Conservation (phyloP, 37 sponge, comb jelly and placozoan genomes). For the Crambe crambe region DNA sequence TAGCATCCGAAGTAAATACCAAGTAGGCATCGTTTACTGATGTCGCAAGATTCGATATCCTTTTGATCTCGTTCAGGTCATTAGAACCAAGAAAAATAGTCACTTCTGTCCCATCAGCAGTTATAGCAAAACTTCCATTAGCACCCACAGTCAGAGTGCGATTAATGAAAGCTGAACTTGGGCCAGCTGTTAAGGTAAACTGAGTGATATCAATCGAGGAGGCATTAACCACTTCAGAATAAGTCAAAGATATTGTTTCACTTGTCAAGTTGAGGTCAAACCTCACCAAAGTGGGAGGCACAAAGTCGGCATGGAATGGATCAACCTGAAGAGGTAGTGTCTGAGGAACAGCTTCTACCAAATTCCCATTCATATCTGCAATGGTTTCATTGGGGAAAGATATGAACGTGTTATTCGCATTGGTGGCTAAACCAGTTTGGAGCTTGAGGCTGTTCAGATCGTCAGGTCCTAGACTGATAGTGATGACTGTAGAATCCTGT, state of each 20-base stretch:
- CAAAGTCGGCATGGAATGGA: slow-evolving; percentile 63
- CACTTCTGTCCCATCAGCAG: slow-evolving; percentile 33
- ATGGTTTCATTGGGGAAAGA: slow-evolving; percentile 48
- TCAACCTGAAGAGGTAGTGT: slow-evolving; percentile 36
- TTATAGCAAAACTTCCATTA: slow-evolving; percentile 27
- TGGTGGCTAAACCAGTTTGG: slow-evolving; percentile 55
- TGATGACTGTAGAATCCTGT: slow-evolving; percentile 66
- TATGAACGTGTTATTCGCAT: slow-evolving; percentile 63
- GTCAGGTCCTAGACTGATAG: slow-evolving; percentile 69
- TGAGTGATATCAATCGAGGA: slow-evolving; percentile 61
- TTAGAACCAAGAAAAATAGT: slow-evolving; percentile 58
- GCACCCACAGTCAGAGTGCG: slow-evolving; percentile 35
- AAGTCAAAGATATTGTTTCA: slow-evolving; percentile 67
- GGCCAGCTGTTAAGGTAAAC: slow-evolving; percentile 47
- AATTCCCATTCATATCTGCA: slow-evolving; percentile 75
- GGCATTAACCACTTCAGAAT: slow-evolving; percentile 86
- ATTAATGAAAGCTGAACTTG: not conserved
- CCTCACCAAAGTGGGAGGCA: slow-evolving; percentile 57
- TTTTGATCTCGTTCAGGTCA: slow-evolving; percentile 93
- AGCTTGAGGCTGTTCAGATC: slow-evolving; percentile 77
- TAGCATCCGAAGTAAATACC: slow-evolving; percentile 29
- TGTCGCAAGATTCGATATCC: slow-evolving; percentile 54
- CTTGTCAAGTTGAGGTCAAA: slow-evolving; percentile 81
- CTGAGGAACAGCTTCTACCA: slow-evolving; percentile 28
- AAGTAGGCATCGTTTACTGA: slow-evolving; percentile 50